A percentile compares a stretch with the other conserved stretches of the same genome.
These are phyloP conservation scores for Eira barbara DNA, from an alignment of 2,113 vertebrate species.

Conservation along the genomic window DNA sequence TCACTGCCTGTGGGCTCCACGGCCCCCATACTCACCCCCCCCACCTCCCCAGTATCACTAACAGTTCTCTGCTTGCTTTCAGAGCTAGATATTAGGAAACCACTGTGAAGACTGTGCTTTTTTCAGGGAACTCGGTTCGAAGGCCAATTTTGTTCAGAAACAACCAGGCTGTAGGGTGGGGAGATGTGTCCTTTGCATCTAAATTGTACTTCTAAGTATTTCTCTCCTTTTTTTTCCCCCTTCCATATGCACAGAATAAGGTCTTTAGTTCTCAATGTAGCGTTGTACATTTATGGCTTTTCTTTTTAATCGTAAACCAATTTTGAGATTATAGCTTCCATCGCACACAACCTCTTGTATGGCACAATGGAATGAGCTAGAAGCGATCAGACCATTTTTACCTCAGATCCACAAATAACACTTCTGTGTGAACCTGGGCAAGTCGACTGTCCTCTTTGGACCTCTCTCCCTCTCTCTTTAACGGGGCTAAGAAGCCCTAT, in stretches of 20 bases:
- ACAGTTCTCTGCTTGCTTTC: neutral
- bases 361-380: neutral
- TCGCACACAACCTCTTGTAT: neutral
- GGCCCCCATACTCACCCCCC: accelerated
- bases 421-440: neutral
- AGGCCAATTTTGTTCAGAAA: neutral
- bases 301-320: neutral
- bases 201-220: neutral
- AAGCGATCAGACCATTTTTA: neutral
- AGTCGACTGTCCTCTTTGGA: neutral
- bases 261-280: neutral
- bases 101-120: neutral
- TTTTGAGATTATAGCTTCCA: neutral
- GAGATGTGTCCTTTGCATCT: neutral
- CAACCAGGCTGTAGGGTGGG: neutral
- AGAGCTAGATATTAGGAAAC: neutral
- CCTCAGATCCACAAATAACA: neutral
- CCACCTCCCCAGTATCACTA: neutral
- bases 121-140: neutral
- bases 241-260: neutral
- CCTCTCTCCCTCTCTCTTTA: neutral
- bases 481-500: neutral
- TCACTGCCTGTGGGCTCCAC: neutral
- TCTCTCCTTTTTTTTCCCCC: neutral
- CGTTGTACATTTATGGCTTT: neutral